These are phyloP conservation scores for Burhinus oedicnemus DNA, from an alignment of 2,113 vertebrate genomes.

Conservation along the genomic window DNA sequence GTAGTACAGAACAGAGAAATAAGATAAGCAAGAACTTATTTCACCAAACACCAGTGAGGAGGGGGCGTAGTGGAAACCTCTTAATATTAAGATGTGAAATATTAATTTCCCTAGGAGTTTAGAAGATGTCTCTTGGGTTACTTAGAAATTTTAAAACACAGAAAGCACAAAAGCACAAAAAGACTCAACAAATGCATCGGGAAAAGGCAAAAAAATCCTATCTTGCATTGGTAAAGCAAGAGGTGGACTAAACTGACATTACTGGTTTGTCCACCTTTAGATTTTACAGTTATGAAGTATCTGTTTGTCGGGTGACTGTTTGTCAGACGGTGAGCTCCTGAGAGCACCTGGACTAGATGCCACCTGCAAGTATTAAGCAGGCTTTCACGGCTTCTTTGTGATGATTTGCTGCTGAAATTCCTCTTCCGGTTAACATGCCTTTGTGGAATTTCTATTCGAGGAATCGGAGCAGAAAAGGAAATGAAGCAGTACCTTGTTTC, in stretches of 20 bases:
- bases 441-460: not conserved
- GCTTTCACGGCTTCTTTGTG: not conserved
- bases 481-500: not conserved
- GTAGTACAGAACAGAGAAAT: not conserved
- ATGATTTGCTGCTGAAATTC: constrained; percentile 28
- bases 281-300: not conserved
- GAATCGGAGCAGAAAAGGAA: not conserved
- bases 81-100: not conserved
- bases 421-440: not conserved
- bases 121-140: not conserved
- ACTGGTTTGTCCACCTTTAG: not conserved
- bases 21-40: not conserved
- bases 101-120: not conserved
- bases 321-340: not conserved
- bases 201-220: not conserved
- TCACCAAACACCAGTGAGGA: not conserved
- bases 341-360: not conserved
- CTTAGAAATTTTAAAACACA: not conserved
- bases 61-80: not conserved
- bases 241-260: not conserved
- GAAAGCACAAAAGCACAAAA: not conserved
- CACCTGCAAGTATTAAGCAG: not conserved
- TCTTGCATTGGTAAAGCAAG: not conserved
- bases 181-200: not conserved
- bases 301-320: not conserved